Conservation (phyloP, 2,797 vertebrate species). For the Nyctalus aviator region DNA sequence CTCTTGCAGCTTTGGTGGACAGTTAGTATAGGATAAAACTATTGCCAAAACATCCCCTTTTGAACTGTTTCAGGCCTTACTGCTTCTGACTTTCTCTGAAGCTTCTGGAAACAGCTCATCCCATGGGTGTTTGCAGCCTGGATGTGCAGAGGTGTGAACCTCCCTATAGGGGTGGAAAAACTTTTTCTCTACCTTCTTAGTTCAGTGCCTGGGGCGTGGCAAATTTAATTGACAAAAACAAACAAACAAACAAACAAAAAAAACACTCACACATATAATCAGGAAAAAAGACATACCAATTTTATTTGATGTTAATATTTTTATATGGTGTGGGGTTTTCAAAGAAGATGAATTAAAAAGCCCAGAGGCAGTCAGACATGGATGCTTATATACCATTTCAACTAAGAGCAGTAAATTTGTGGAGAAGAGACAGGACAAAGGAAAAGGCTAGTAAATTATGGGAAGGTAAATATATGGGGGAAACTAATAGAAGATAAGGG, state of each 20-base stretch:
- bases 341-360: conserved; percentile 50
- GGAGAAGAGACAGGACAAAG: conserved; percentile 9
- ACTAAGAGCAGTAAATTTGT: conserved; percentile 44
- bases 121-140: not conserved
- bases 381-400: conserved; percentile 32
- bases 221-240: conserved; percentile 64
- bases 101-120: conserved; percentile 29
- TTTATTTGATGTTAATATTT: conserved; percentile 60
- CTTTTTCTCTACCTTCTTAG: conserved; percentile 5
- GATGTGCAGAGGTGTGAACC: not conserved
- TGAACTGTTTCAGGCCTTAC: not conserved
- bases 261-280: not conserved
- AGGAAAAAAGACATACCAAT: conserved; percentile 32
- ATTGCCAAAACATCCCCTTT: not conserved
- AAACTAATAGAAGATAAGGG: conserved; percentile 43
- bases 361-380: not conserved
- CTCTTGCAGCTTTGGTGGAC: not conserved
- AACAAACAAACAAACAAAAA: not conserved
- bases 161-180: not conserved
- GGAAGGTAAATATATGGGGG: conserved; percentile 30
- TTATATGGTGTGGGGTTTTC: conserved; percentile 22
- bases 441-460: conserved; percentile 31
- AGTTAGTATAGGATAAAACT: not conserved
- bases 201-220: not conserved
- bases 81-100: conserved; percentile 35